Conservation (phyloP, 2,797 vertebrate genomes). For the Cercopithecus neglectus region DNA sequence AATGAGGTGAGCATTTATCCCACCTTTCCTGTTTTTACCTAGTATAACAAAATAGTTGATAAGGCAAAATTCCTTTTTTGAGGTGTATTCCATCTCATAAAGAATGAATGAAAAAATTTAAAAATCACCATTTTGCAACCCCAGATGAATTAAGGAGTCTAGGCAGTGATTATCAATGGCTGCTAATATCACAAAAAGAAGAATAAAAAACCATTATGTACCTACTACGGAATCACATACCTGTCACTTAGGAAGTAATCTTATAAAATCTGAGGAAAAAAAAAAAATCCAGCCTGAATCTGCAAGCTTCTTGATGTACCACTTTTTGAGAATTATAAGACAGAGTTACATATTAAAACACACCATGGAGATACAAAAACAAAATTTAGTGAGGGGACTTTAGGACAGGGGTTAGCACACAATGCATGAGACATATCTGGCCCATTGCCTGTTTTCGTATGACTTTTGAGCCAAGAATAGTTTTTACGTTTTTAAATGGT, state of each 20-base stretch:
- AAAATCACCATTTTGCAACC: neutral
- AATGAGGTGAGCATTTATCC: neutral
- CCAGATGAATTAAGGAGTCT: neutral
- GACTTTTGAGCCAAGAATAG: neutral
- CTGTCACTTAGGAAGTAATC: neutral
- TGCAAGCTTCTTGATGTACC: neutral
- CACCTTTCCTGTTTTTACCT: neutral
- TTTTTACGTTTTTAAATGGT: constrained; percentile 31
- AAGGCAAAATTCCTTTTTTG: neutral
- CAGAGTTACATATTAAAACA: neutral
- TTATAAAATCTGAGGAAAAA: neutral
- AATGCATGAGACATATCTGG: neutral
- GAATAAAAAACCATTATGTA: neutral
- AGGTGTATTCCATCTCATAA: neutral
- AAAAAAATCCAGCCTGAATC: neutral
- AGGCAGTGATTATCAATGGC: neutral
- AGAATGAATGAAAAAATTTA: neutral
- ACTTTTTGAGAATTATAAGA: neutral
- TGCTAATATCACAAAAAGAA: neutral
- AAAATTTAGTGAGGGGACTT: neutral
- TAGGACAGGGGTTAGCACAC: neutral
- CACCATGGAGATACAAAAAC: neutral
- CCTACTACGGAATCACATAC: neutral
- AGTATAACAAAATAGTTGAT: constrained; percentile 7
- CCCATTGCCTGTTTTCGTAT: neutral